phyloP scores from a whole-genome alignment of 2,888 invertebrate species.

The Amiota minor region DNA sequence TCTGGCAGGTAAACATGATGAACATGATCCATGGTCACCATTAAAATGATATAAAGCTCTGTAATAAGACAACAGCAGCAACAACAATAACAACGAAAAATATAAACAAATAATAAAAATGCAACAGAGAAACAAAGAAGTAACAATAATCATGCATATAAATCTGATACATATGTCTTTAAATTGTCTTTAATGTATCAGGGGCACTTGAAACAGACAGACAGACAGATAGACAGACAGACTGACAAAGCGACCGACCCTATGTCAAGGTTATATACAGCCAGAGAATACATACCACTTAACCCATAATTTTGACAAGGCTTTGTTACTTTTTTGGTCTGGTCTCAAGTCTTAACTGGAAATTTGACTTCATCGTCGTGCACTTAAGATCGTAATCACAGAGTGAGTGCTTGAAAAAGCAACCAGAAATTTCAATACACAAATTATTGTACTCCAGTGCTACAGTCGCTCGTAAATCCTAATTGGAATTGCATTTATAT shows the following conservation, averaged over 20 bases:
- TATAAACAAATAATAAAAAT: not conserved
- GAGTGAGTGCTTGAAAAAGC: not conserved
- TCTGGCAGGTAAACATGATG: not conserved
- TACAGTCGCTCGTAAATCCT: slow-evolving; percentile 20
- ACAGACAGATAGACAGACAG: not conserved
- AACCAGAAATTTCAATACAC: slow-evolving; percentile 23
- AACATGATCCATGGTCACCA: slow-evolving; percentile 24
- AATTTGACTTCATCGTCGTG: not conserved
- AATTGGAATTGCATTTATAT: slow-evolving; percentile 25
- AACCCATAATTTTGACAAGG: slow-evolving; percentile 57
- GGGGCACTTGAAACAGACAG: not conserved
- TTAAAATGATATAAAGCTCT: slow-evolving; percentile 13
- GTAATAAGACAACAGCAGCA: not conserved
- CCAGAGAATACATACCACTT: slow-evolving; percentile 45
- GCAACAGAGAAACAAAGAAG: not conserved
- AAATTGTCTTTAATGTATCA: not conserved
- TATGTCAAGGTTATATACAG: slow-evolving; percentile 57
- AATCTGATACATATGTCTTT: not conserved
- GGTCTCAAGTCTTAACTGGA: not conserved
- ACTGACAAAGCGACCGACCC: slow-evolving; percentile 45
- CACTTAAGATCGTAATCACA: slow-evolving; percentile 5
- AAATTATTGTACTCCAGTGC: slow-evolving; percentile 1
- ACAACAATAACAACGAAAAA: not conserved
- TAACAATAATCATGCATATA: not conserved
- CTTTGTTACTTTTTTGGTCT: slow-evolving; percentile 22